Conservation (phyloP, 2,797 vertebrate species). For the Argyrosomus regius region DNA sequence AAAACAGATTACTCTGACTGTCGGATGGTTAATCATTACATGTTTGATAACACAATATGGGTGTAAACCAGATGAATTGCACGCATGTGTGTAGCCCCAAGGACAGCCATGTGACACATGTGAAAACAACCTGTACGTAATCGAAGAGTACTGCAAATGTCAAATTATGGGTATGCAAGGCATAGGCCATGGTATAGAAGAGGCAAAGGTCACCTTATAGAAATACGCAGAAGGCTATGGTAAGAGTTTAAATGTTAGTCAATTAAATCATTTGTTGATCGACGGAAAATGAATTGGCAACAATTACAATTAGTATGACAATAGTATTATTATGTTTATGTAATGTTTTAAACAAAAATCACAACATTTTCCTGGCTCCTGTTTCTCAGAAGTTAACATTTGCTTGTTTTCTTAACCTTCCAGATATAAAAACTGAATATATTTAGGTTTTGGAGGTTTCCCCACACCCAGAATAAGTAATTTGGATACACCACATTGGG, state of each 20-base stretch:
- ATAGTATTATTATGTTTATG: too few relatives aligned
- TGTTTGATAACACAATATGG: conserved; percentile 52
- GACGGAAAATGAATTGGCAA: too few relatives aligned
- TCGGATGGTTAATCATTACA: conserved; percentile 81
- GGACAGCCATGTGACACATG: conserved; percentile 39
- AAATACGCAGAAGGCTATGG: neutral
- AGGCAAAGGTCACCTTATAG: neutral
- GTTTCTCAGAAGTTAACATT: neutral
- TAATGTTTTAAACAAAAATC: neutral
- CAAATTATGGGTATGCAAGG: too few relatives aligned
- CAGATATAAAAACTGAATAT: neutral
- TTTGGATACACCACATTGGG: neutral
- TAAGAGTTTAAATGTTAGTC: too few relatives aligned
- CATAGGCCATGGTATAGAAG: too few relatives aligned
- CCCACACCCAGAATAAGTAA: neutral
- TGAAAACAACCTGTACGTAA: neutral
- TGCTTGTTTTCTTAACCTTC: neutral
- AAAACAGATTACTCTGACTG: conserved; percentile 34
- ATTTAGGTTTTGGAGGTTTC: neutral
- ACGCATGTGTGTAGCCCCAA: conserved; percentile 23
- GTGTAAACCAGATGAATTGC: conserved; percentile 30
- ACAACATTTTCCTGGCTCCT: neutral
- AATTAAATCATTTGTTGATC: too few relatives aligned
- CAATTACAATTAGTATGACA: too few relatives aligned
- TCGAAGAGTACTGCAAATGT: neutral